These are phyloP conservation scores for Marmota monax DNA, from an alignment of 2,113 vertebrate genomes.

Conservation along the genomic window DNA sequence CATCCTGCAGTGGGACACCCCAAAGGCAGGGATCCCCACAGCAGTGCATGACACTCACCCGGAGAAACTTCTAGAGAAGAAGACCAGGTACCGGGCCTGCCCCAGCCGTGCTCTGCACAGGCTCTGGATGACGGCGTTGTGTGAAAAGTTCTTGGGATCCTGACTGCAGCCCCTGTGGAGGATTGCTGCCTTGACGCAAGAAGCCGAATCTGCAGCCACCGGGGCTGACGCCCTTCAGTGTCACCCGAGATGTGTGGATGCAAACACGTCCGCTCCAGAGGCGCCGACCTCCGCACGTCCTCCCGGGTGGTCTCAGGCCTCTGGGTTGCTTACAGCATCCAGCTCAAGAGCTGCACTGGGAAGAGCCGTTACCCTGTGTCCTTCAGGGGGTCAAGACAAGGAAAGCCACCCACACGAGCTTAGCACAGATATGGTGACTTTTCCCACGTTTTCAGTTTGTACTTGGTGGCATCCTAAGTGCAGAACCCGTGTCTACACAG, in stretches of 20 bases:
- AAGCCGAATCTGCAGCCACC: neutral
- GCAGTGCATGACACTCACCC: neutral
- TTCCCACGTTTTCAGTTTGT: neutral
- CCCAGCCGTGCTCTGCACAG: neutral
- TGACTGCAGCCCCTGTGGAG: neutral
- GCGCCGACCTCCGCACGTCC: too few species aligned
- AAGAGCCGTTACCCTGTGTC: neutral
- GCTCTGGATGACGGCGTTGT: neutral
- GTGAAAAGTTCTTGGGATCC: neutral
- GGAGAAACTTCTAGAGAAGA: neutral
- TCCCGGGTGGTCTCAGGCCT: too few species aligned
- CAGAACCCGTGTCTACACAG: neutral
- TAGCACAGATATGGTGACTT: neutral
- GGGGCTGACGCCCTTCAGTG: neutral
- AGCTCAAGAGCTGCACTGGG: too few species aligned
- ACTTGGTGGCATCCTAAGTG: neutral
- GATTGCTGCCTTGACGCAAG: neutral
- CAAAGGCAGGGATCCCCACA: neutral
- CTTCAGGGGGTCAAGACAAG: neutral
- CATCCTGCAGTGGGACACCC: too few species aligned
- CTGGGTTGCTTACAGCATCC: too few species aligned
- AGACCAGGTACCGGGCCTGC: neutral
- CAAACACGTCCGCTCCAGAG: too few species aligned
- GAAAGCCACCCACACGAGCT: neutral
- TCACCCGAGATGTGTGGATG: neutral